A percentile compares a stretch with the other conserved stretches of the same genome.
phyloP scores from a whole-genome alignment of 2,888 invertebrate genomes.

The Ditula angustiorana region DNA sequence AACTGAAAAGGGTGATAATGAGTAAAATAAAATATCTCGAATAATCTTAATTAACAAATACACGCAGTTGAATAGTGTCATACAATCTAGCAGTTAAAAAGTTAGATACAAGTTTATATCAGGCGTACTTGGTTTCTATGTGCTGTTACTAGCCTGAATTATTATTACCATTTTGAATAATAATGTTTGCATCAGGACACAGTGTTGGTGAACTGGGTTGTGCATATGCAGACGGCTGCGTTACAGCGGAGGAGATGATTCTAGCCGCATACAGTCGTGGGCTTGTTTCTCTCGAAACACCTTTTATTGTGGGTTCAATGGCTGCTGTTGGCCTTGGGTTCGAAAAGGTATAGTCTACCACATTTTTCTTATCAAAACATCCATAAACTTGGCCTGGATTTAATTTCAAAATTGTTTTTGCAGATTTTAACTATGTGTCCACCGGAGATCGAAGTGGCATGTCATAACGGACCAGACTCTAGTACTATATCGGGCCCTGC shows the following conservation, averaged over 20 bases:
- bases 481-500: constrained; percentile 92
- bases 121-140: too few species aligned
- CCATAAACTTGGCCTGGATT: too few species aligned
- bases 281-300: constrained; percentile 88
- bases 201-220: constrained; percentile 98
- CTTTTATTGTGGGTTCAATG: constrained; percentile 92
- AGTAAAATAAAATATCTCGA: too few species aligned
- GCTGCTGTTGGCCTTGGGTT: constrained; percentile 92
- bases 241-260: constrained; percentile 94
- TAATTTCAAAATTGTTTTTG: too few species aligned
- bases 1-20: too few species aligned
- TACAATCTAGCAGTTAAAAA: too few species aligned
- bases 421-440: too few species aligned
- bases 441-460: constrained; percentile 89
- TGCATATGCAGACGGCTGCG: constrained; percentile 96
- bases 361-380: too few species aligned
- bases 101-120: too few species aligned
- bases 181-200: constrained; percentile 90
- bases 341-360: constrained; percentile 67
- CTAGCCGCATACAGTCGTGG: constrained; percentile 93
- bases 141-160: too few species aligned
- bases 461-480: constrained; percentile 92
- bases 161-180: background rate
- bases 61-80: too few species aligned
- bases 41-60: too few species aligned